Percentiles rank a stretch among this genome's conserved stretches.
Evolutionary conservation across 2,888 invertebrate species (phyloP).

Genomic region (Thysanoteuthis rhombus): DNA sequence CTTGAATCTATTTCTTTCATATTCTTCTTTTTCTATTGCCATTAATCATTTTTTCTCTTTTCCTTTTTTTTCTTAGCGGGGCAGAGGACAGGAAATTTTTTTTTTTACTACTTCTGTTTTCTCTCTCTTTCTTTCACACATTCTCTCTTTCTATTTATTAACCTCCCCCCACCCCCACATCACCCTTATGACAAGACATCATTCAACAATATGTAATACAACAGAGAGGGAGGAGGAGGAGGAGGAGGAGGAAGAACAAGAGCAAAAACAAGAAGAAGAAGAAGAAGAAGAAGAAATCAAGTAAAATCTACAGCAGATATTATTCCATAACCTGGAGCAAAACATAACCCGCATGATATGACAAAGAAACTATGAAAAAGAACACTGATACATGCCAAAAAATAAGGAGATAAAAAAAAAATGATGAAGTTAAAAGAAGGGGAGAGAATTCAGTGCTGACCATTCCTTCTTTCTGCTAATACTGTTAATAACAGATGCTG

Average conservation of each 20-base stretch:
- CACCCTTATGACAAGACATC: neutral
- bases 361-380: neutral
- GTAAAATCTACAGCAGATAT: neutral
- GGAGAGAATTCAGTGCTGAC: neutral
- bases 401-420: neutral
- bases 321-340: neutral
- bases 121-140: neutral
- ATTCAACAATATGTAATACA: neutral
- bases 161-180: neutral
- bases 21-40: neutral
- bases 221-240: neutral
- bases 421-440: neutral
- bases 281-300: too few species aligned
- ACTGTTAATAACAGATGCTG: neutral
- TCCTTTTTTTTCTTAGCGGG: neutral
- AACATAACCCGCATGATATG: neutral
- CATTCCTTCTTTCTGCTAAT: neutral
- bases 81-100: too few species aligned
- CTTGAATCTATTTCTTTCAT: neutral
- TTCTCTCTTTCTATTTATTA: neutral
- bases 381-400: neutral
- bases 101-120: neutral
- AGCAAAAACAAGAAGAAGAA: too few species aligned
- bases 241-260: too few species aligned
- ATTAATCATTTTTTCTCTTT: neutral